phyloP scores from a whole-genome alignment of 2,113 vertebrate genomes.

The Seriola quinqueradiata region DNA sequence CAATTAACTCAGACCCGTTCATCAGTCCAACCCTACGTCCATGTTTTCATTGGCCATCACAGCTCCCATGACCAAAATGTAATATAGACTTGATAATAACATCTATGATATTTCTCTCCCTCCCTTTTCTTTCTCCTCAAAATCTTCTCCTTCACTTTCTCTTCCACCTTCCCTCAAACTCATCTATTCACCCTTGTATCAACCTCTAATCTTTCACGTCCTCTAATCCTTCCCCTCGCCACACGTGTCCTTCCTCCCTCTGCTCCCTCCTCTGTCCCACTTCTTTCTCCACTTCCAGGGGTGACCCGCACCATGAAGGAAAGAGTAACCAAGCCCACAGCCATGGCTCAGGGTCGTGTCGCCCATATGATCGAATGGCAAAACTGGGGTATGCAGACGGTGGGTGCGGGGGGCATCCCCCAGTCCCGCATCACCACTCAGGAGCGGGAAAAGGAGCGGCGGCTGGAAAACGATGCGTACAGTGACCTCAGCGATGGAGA shows the following conservation, averaged over 20 bases:
- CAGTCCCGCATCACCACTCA: constrained; percentile 86
- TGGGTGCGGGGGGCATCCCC: constrained; percentile 77
- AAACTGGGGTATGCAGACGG: constrained; percentile 92
- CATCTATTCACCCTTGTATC: not conserved
- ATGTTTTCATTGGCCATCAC: constrained; percentile 32
- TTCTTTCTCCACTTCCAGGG: constrained; percentile 77
- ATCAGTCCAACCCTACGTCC: constrained; percentile 45
- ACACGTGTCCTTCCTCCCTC: not conserved
- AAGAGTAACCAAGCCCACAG: constrained; percentile 96
- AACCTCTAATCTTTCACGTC: not conserved
- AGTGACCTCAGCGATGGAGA: constrained; percentile 97
- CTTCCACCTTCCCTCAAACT: not conserved
- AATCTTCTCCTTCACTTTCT: constrained; percentile 4
- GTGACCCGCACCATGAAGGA: constrained; percentile 96
- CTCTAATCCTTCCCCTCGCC: not conserved
- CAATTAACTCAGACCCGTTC: constrained; percentile 3
- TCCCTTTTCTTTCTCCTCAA: constrained; percentile 18
- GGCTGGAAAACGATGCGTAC: constrained; percentile 95
- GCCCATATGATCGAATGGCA: constrained; percentile 99
- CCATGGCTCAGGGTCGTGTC: constrained; percentile 95
- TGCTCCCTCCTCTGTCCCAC: constrained; percentile 9
- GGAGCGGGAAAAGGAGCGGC: constrained; percentile 89
- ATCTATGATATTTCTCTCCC: constrained; percentile 35
- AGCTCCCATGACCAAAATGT: constrained; percentile 14
- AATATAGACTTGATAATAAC: constrained; percentile 35